Evolutionary conservation across 2,888 invertebrate species (phyloP), one percentile per base, ranked within the genome.

Genomic region (Exocentrus adspersus): DNA sequence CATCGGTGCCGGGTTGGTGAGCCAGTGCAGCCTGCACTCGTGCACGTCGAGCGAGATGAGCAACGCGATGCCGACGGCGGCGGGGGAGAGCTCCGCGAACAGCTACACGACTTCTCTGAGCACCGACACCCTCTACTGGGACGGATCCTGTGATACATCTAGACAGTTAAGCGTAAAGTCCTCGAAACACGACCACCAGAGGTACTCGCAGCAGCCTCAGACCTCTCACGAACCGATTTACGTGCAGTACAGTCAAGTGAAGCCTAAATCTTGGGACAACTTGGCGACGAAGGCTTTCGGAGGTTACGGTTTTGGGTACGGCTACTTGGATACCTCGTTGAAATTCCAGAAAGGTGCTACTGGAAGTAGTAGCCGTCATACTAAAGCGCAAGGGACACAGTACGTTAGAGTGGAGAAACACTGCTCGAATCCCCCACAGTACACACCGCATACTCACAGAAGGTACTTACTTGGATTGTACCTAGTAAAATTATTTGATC

Each of bases 201-300:
- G 76, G 76, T 83, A 66, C 45, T 74, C 74, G 17, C 76, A 75
- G 58, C 78, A 76, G 56, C 73, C 74, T 41, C 72, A 73, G 57
- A 37, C 37, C 4, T 70, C 75, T 59, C 82, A 56, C 78, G 85
- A 80, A 76, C 84, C 77, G 75, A 84, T 78, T 76, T 86, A 72
- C 66, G 78, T 79, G 3, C 85, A 86, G 62, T 87, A 86, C 71
- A 70, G 68, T 42, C 72, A 73, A 52, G 81, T 80, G 0, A 95
- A 94, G 77, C 94, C 94, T 0, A 94, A 94, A 79, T 94, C 94
- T 0, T 94, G 94, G 94, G 94, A 94, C 78, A 94, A 94, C 81
- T 83, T 95, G 58, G 91, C 94, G 0, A 93, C 93, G 1, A 94
- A 93, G 83, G 91, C 92, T 0, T 90, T 92, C 70, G 93, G 93